phyloP scores from a whole-genome alignment of 1,140 invertebrate species.

The Cepaea nemoralis region DNA sequence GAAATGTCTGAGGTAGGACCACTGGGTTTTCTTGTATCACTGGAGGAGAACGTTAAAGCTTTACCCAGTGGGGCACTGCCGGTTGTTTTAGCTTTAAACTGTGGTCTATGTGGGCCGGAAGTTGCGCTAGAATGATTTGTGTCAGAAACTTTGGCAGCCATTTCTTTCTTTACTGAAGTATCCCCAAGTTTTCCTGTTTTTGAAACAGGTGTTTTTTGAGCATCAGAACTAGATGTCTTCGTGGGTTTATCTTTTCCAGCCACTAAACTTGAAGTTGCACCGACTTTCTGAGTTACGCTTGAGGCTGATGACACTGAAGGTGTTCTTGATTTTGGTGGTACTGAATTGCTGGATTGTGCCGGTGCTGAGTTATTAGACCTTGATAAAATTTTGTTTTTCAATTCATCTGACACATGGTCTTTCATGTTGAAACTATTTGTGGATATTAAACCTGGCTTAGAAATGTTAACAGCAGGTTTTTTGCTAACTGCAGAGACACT shows the following conservation, averaged over 20 bases:
- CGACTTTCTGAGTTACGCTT: background rate
- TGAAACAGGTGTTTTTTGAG: background rate
- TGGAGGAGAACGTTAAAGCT: background rate
- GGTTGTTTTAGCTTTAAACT: background rate
- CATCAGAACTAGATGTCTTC: background rate
- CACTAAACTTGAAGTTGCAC: background rate
- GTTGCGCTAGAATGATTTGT: background rate
- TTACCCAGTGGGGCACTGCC: background rate
- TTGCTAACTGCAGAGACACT: background rate
- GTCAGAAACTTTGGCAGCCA: background rate
- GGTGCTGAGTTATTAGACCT: background rate
- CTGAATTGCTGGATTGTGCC: background rate
- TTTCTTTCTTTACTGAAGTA: background rate
- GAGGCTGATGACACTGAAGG: background rate
- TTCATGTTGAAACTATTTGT: slow-evolving; percentile 5
- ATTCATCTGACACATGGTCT: slow-evolving; percentile 22
- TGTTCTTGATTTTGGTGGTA: background rate
- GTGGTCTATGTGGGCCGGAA: background rate
- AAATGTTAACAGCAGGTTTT: background rate
- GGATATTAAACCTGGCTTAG: background rate
- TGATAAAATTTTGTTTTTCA: slow-evolving; percentile 7
- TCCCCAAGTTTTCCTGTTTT: background rate
- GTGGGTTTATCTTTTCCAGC: background rate
- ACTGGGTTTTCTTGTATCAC: background rate
- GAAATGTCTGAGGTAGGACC: background rate